Evolutionary conservation across 2,888 invertebrate genomes (phyloP), one percentile per base, ranked within the genome.

Genomic region (Leptinotarsa peninsularis): DNA sequence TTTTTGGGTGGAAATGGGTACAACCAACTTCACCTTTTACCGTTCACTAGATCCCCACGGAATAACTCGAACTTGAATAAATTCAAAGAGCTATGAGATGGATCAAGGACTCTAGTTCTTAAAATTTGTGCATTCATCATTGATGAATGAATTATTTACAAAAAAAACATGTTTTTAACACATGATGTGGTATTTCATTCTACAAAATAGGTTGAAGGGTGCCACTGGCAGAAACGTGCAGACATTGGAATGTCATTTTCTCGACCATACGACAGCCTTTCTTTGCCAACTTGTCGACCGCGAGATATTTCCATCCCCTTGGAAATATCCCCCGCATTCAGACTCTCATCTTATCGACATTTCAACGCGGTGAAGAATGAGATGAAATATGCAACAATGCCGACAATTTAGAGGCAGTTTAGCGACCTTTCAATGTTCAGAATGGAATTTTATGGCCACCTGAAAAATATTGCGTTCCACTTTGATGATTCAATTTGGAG

Each of bases 241-340:
- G 84, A 85, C 85, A 85, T 83, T 78, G 85, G 85, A 85, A 85
- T 85, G 85, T 82, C 85, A 85, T 85, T 85, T 85, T 82, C 82
- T 79, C 83, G 82, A 82, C 83, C 82, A 83, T 81, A 82, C 83
- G 81, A 82, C 82, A 82, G 82, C 82, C 81, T 79, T 80, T 82
- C 84, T 83, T 85, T 86, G 86, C 85, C 85, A 84, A 83, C 83
- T 82, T 84, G 84, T 85, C 85, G 83, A 83, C 85, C 84, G 83
- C 83, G 81, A 85, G 83, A 84, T 85, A 85, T 85, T 85, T 83
- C 81, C 84, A 82, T 83, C 82, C 81, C 81, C 78, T 76, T 75
- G 76, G 79, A 83, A 82, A 83, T 79, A 77, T 81, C 78, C 82
- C 72, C 70, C 71, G 70, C 74, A 67, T 73, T 74, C 66, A 74